A percentile compares a stretch with the other conserved stretches of the same genome.
Evolutionary conservation across 2,797 vertebrate genomes (phyloP).

Genomic region (Phrynocephalus guinanensis): DNA sequence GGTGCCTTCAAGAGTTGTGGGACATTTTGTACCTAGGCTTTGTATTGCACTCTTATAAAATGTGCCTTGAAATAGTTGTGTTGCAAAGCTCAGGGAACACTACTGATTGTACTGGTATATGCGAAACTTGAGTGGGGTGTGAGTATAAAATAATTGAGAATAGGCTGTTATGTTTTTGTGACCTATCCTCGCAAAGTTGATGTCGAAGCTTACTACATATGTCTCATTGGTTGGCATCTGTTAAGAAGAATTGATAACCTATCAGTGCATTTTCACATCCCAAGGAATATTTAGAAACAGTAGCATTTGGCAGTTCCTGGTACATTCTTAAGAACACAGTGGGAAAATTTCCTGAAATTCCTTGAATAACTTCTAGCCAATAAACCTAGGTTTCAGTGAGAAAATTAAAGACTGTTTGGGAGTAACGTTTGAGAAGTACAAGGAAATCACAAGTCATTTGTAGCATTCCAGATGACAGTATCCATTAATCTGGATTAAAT

Average conservation of each 20-base stretch:
- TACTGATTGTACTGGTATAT: conserved; percentile 75
- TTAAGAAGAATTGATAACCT: conserved; percentile 70
- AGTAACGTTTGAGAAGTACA: conserved; percentile 71
- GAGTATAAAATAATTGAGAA: conserved; percentile 65
- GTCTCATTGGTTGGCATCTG: conserved; percentile 69
- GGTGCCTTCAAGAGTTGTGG: conserved; percentile 75
- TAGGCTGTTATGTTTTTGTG: conserved; percentile 63
- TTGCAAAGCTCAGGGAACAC: conserved; percentile 75
- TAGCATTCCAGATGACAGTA: conserved; percentile 63
- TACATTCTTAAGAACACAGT: conserved; percentile 65
- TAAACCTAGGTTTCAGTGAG: conserved; percentile 64
- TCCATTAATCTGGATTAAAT: conserved; percentile 71
- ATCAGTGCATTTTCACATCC: conserved; percentile 66
- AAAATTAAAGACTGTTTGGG: conserved; percentile 61
- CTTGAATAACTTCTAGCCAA: conserved; percentile 68
- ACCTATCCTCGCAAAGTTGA: conserved; percentile 67
- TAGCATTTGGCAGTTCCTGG: conserved; percentile 61
- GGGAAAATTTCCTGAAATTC: conserved; percentile 58
- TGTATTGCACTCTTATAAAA: conserved; percentile 78
- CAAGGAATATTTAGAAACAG: conserved; percentile 68
- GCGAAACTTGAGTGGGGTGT: conserved; percentile 62
- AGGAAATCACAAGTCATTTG: conserved; percentile 59
- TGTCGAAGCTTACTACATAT: conserved; percentile 55
- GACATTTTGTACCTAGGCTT: conserved; percentile 72
- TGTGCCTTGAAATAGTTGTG: conserved; percentile 82